Evolutionary conservation across 2,888 invertebrate species (phyloP), one percentile per base, ranked within the genome.

Genomic region (Carabus problematicus): DNA sequence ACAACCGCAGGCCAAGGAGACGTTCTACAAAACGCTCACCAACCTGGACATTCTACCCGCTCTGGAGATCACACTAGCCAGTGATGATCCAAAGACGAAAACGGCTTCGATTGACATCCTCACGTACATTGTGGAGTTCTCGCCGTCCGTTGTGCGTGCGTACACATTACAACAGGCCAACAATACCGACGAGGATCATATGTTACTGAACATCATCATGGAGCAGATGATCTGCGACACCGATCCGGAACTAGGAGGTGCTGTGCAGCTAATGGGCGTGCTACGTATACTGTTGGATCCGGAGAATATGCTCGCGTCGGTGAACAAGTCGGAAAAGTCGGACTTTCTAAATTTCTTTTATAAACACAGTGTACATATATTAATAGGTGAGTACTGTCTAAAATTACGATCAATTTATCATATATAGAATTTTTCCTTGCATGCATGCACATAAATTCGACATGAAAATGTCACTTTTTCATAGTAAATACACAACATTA

Each of bases 341-440:
- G 98, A 99, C 82, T 99, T 99, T 82, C 88, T 99, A 67, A 94
- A 94, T 82, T 97, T 97, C 83, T 99, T 99, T 84, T 99, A 99
- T 85, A 97, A 97, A 82, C 94, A 97, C 84, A 97, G 97, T 85
- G 95, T 99, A 86, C 94, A 96, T 81, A 94, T 95, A 64, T 87
- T 99, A 76, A 95, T 97, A 84, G 92, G 93, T 93, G 84, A 84
- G 85, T 81, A 45, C 18, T 63, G 41, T 45, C 63, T 64, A 18
- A n/a, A 52, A 62, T n/a, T 41, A n/a, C 29, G 2, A 29, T 29
- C 6, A 29, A 6, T 29, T 29, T 29, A 29, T 3, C n/a, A n/a
- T n/a, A n/a, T n/a, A n/a, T n/a, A n/a, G n/a, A n/a, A n/a, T n/a
- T n/a, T n/a, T n/a, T n/a, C n/a, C n/a, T n/a, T 29, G 29, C 29